Evolutionary conservation across 1,140 invertebrate genomes (phyloP).

Genomic region (Lepidurus packardi): DNA sequence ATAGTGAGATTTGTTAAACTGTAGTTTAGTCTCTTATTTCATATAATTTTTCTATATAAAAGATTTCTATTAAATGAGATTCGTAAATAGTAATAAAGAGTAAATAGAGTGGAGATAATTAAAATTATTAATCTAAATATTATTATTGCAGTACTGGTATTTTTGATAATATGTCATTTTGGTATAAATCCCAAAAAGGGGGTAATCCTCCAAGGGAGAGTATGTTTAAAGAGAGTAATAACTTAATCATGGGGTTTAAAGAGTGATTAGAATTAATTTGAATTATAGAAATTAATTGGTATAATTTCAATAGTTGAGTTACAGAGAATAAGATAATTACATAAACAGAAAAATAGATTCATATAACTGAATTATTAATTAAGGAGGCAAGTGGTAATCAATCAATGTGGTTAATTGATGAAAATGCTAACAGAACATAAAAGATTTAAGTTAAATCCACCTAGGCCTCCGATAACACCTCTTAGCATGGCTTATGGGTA

Average conservation of each 20-base stretch:
- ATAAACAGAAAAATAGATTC: not conserved
- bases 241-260: not conserved
- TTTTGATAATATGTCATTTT: constrained; percentile 45
- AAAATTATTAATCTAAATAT: not conserved
- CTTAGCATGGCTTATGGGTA: not conserved
- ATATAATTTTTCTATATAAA: not conserved
- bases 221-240: constrained; percentile 42
- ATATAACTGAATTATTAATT: not conserved
- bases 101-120: not conserved
- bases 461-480: constrained; percentile 40
- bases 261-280: not conserved
- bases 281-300: not conserved
- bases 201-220: constrained; percentile 50
- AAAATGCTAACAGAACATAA: constrained; percentile 51
- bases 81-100: constrained; percentile 25
- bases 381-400: constrained; percentile 45
- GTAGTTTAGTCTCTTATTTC: not conserved
- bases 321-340: not conserved
- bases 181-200: constrained; percentile 51
- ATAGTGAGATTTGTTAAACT: not conserved
- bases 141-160: not conserved
- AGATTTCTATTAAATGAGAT: not conserved
- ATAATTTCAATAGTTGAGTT: not conserved
- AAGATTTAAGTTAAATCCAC: constrained; percentile 49
- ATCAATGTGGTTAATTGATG: constrained; percentile 51